Percentiles rank a stretch among this genome's conserved stretches.
phyloP scores from a whole-genome alignment of 1,140 invertebrate species.

The Chymomyza costata region DNA sequence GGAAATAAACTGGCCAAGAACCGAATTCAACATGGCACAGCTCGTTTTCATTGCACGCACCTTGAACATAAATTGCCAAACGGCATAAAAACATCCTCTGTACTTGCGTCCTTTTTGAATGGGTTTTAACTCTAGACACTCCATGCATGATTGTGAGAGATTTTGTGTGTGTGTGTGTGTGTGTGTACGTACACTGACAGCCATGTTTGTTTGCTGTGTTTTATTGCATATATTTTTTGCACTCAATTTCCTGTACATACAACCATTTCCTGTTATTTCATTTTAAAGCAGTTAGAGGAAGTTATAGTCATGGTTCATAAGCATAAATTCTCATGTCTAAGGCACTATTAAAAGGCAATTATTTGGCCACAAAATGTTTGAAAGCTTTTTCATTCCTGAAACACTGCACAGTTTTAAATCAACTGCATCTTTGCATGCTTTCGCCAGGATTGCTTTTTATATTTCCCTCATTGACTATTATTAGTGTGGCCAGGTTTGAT shows the following conservation, averaged over 20 bases:
- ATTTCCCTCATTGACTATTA: no score
- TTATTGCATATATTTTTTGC: constrained; percentile 35
- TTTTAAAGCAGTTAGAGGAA: constrained; percentile 32
- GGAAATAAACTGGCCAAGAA: background rate
- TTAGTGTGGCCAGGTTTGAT: no score
- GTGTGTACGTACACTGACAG: constrained; percentile 25
- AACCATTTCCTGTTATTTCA: constrained; percentile 45
- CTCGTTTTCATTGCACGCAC: constrained; percentile 40
- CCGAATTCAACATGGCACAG: constrained; percentile 18
- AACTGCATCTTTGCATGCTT: no score
- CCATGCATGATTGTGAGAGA: background rate
- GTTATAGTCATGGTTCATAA: background rate
- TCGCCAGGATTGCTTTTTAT: no score
- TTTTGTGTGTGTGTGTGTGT: constrained; percentile 1
- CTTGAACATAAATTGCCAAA: constrained; percentile 41
- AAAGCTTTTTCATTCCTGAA: no score
- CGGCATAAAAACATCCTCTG: constrained; percentile 25
- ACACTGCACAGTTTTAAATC: no score
- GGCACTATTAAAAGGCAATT: no score
- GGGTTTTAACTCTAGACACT: background rate
- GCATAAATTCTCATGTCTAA: no score
- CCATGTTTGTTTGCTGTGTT: constrained; percentile 38
- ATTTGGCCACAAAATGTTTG: no score
- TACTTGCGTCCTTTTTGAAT: constrained; percentile 33
- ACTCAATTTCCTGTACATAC: constrained; percentile 37